Evolutionary conservation across 2,113 vertebrate species (phyloP).

Genomic region (Centropus unirufus): DNA sequence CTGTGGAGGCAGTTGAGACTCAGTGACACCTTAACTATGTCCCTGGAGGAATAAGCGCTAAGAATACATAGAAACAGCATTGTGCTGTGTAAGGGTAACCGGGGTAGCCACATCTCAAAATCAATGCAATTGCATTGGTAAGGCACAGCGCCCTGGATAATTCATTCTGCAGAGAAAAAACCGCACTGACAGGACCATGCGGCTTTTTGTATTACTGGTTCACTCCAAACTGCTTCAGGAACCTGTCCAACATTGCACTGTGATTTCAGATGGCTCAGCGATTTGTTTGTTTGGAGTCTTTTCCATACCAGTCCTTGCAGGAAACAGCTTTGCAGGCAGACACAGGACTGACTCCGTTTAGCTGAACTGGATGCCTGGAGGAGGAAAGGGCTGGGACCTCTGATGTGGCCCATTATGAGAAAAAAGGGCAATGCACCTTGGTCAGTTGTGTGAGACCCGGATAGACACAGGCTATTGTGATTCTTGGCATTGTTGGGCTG

Average conservation of each 20-base stretch:
- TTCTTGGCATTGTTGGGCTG: neutral
- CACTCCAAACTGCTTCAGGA: neutral
- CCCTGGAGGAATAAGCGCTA: neutral
- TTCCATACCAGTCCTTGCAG: neutral
- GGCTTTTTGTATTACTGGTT: neutral
- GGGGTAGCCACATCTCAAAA: neutral
- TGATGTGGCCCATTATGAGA: neutral
- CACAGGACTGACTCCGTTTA: neutral
- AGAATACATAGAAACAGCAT: neutral
- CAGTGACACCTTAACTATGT: neutral
- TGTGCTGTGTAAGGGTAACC: neutral
- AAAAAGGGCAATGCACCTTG: neutral
- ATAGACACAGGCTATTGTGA: too few species aligned
- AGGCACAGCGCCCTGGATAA: neutral
- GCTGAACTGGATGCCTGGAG: neutral
- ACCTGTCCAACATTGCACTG: neutral
- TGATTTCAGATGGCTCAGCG: neutral
- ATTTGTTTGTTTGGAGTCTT: neutral
- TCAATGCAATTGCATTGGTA: constrained; percentile 13
- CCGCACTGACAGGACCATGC: neutral
- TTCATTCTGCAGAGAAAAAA: constrained; percentile 10
- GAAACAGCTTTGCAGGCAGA: neutral
- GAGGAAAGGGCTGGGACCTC: neutral
- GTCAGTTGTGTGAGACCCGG: neutral
- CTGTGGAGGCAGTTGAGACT: neutral